Conservation (phyloP, 2,797 vertebrate genomes). For the Clarias pachynema region DNA sequence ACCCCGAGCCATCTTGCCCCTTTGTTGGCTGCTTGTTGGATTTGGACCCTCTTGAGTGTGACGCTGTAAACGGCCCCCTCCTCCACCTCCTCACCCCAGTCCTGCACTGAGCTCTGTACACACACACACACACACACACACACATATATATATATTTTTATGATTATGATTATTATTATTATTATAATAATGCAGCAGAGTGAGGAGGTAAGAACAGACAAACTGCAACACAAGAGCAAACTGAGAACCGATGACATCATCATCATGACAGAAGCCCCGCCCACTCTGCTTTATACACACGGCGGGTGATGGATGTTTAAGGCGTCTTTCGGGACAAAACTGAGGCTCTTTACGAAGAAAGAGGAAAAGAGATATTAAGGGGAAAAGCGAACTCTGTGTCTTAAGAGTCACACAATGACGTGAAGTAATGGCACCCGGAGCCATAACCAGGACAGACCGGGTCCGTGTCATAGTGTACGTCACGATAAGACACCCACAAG, state of each 20-base stretch:
- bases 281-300: not conserved
- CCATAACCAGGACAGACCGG: not conserved
- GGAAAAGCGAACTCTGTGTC: not conserved
- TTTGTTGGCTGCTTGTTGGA: constrained; percentile 95
- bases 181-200: not conserved
- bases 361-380: not conserved
- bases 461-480: not conserved
- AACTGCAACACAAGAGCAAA: not conserved
- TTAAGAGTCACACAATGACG: too few relatives aligned
- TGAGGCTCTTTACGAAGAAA: not conserved
- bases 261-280: not conserved
- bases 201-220: not conserved
- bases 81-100: constrained; percentile 95
- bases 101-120: constrained; percentile 90
- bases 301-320: not conserved
- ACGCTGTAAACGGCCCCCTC: constrained; percentile 95
- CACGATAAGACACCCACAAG: not conserved
- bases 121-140: not conserved
- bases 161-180: not conserved
- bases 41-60: constrained; percentile 92
- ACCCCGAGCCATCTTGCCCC: constrained; percentile 95
- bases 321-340: not conserved
- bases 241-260: not conserved
- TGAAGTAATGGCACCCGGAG: too few relatives aligned
- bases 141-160: not conserved